These are phyloP conservation scores for Eospalax fontanierii DNA, from an alignment of 2,797 vertebrate genomes.

Conservation along the genomic window DNA sequence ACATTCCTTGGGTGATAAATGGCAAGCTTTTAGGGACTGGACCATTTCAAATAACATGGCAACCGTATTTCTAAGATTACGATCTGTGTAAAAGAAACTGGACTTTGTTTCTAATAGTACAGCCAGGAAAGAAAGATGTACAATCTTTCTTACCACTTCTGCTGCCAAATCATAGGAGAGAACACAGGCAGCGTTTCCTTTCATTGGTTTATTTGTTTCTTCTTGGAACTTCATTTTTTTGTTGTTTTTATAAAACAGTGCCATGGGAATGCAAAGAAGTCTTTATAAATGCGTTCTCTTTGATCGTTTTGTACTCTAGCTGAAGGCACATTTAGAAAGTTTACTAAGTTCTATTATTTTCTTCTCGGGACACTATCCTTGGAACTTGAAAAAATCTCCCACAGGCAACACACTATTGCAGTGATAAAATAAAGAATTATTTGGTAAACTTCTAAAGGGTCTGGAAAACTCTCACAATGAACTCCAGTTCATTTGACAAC, in stretches of 20 bases:
- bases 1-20: slow-evolving; percentile 88
- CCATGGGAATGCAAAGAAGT: neutral
- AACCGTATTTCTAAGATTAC: slow-evolving; percentile 80
- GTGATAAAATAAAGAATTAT: neutral
- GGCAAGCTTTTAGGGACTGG: slow-evolving; percentile 82
- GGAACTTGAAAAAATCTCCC: neutral
- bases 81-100: slow-evolving; percentile 76
- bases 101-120: slow-evolving; percentile 60
- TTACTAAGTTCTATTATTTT: slow-evolving; percentile 50
- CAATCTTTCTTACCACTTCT: neutral
- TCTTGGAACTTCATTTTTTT: neutral
- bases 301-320: neutral
- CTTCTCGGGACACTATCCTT: neutral
- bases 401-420: neutral
- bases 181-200: neutral
- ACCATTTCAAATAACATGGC: slow-evolving; percentile 74
- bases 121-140: neutral
- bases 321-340: slow-evolving; percentile 3
- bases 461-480: neutral
- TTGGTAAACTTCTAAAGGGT: neutral
- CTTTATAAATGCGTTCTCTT: slow-evolving; percentile 3
- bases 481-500: neutral
- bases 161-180: neutral
- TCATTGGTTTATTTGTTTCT: neutral
- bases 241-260: neutral